Percentiles rank a stretch among this genome's conserved stretches.
phyloP scores from a whole-genome alignment of 2,113 vertebrate genomes.

The Petaurus breviceps region DNA sequence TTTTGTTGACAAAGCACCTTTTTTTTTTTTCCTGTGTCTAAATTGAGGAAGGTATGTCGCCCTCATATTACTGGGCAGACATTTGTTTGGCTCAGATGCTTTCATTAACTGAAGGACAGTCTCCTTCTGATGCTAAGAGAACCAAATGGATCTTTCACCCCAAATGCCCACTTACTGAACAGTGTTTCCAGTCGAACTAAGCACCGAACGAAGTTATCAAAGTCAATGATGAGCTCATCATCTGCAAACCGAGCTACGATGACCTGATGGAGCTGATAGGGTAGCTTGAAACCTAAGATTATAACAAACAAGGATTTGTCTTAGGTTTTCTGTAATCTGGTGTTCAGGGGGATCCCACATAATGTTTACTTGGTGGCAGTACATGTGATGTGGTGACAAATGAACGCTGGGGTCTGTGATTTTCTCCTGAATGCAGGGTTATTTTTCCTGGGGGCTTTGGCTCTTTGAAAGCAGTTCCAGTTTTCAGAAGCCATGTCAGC shows the following conservation, averaged over 20 bases:
- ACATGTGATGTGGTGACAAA: not conserved
- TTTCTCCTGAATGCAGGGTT: not conserved
- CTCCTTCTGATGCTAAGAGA: rapidly evolving
- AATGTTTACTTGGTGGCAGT: not conserved
- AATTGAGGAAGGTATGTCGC: not conserved
- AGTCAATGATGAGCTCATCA: constrained; percentile 84
- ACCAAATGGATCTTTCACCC: rapidly evolving
- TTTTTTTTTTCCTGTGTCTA: not conserved
- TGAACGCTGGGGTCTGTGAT: not conserved
- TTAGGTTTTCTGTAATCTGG: not conserved
- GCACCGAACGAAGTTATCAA: constrained; percentile 87
- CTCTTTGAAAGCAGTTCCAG: not conserved
- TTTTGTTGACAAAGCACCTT: not conserved
- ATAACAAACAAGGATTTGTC: not conserved
- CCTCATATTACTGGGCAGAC: not conserved
- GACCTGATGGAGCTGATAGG: constrained; percentile 83
- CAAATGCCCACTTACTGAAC: constrained; percentile 82
- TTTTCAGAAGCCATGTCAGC: not conserved
- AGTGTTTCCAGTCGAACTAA: constrained; percentile 86
- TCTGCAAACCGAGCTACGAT: constrained; percentile 87
- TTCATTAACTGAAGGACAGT: not conserved
- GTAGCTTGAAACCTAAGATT: constrained; percentile 85
- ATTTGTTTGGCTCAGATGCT: not conserved
- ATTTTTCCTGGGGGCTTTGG: not conserved
- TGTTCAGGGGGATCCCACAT: not conserved